Conservation (phyloP, 1,140 invertebrate species). For the Brachionus angularis region DNA sequence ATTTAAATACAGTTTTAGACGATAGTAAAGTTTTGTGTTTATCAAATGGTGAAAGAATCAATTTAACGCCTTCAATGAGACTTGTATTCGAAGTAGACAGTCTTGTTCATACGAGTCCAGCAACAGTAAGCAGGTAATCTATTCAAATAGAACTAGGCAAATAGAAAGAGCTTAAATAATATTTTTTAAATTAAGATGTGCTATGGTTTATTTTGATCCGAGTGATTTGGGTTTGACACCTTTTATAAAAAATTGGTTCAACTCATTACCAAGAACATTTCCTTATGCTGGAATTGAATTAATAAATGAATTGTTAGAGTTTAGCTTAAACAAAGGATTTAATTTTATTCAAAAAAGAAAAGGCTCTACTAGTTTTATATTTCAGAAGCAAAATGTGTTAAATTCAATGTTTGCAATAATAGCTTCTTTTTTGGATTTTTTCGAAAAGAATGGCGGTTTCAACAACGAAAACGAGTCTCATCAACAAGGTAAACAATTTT, state of each 20-base stretch:
- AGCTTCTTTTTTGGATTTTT: slow-evolving; percentile 26
- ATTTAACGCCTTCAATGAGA: slow-evolving; percentile 61
- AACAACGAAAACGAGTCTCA: neutral
- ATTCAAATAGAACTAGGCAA: too few species aligned
- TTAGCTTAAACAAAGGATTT: slow-evolving; percentile 63
- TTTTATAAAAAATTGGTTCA: slow-evolving; percentile 56
- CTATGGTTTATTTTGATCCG: slow-evolving; percentile 58
- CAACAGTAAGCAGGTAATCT: slow-evolving; percentile 67
- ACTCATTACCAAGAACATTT: slow-evolving; percentile 51
- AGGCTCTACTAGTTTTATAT: slow-evolving; percentile 2
- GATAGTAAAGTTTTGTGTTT: slow-evolving; percentile 51
- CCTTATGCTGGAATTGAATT: slow-evolving; percentile 57
- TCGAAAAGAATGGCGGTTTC: slow-evolving; percentile 34
- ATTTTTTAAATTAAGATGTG: slow-evolving; percentile 57
- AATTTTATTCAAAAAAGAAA: slow-evolving; percentile 39
- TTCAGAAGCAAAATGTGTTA: slow-evolving; percentile 42
- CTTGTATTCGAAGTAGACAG: slow-evolving; percentile 77
- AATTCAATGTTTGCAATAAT: slow-evolving; percentile 42
- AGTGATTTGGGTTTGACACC: slow-evolving; percentile 46
- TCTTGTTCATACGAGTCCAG: slow-evolving; percentile 74
- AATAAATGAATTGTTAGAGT: slow-evolving; percentile 64
- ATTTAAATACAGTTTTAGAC: slow-evolving; percentile 72
- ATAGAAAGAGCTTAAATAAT: slow-evolving; percentile 57
- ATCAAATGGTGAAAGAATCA: slow-evolving; percentile 56
- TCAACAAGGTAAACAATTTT: too few species aligned